Base-by-base conservation (phyloP, 1,140 invertebrate genomes). In the Parapsyche elsis region DNA sequence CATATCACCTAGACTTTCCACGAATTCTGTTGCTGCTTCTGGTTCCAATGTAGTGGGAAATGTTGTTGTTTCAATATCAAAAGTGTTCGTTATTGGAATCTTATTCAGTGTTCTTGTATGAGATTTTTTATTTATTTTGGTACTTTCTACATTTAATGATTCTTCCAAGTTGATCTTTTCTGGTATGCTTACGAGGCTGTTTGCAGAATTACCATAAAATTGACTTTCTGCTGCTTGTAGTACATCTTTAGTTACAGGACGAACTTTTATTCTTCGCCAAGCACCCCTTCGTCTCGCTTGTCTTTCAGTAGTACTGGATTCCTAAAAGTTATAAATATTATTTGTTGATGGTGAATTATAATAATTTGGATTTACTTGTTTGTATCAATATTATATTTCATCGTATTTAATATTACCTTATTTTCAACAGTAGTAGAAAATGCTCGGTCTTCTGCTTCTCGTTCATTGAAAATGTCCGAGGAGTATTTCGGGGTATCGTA, bases 161-260 rank as follows among this genome's bases (percentile, higher is more conserved):
- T n/a, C 16, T 59, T 78, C 46, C 78, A 16, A 71, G 19, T 23
- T 24, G 45, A 57, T 23, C 74, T 73, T 81, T 14, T 81, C 80
- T 19, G 78, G 30, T 10, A 79, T 76, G 5, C 53, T 77, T 2
- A 81, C 86, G 2, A 90, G 84, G 26, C 86, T 85, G 82, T 91
- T 91, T 7, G 87, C 87, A 9, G 87, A 86, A 79, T 86, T 86
- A 5, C 85, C 78, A 82, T 88, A 89, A 83, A 88, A 88, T 81
- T 94, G 93, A 0, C 93, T 93, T 84, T 94, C 93, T 0, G 93
- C 92, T 16, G 90, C 90, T 84, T 93, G 92, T 21, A 94, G 91
- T 26, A 89, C 88, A 85, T 94, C 93, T 71, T 86, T 85, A 45
- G 84, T 84, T 0, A 90, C 85, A 2, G 91, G 90, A 75, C 90